Evolutionary conservation across 2,113 vertebrate species (phyloP).

Genomic region (Macquaria ambigua): DNA sequence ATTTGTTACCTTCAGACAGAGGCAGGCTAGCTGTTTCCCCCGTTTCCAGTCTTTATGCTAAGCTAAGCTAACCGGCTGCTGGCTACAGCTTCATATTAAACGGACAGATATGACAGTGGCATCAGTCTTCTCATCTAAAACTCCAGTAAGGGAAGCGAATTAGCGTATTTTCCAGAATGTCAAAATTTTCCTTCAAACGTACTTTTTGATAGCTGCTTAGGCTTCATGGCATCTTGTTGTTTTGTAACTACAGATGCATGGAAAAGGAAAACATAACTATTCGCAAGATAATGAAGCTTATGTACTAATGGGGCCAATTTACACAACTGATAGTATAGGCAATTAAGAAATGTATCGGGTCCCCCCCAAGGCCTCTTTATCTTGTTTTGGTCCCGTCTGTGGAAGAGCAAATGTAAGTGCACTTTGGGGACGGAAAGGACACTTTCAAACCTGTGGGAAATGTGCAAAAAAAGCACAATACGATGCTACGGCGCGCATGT

Average conservation of each 20-base stretch:
- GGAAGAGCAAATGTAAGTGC: constrained; percentile 70
- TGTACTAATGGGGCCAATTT: constrained; percentile 16
- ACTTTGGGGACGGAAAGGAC: constrained; percentile 73
- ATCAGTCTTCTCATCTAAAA: neutral
- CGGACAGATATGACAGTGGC: neutral
- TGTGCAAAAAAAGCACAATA: constrained; percentile 20
- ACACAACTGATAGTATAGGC: neutral
- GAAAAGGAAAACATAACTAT: neutral
- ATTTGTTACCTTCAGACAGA: neutral
- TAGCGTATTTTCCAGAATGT: neutral
- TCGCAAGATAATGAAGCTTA: constrained; percentile 12
- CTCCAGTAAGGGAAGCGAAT: neutral
- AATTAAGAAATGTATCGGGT: constrained; percentile 4
- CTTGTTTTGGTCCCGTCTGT: constrained; percentile 55
- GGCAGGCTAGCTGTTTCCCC: no score
- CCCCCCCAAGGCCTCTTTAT: constrained; percentile 12
- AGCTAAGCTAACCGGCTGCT: neutral
- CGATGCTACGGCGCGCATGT: neutral
- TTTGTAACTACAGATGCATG: neutral
- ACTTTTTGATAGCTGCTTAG: constrained; percentile 6
- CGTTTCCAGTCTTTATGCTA: neutral
- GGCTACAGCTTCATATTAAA: neutral
- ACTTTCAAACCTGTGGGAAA: constrained; percentile 57
- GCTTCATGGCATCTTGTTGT: neutral
- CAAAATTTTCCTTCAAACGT: neutral